A percentile compares a stretch with the other conserved stretches of the same genome.
Conservation (phyloP, 2,797 vertebrate species). For the Heterohyrax brucei region DNA sequence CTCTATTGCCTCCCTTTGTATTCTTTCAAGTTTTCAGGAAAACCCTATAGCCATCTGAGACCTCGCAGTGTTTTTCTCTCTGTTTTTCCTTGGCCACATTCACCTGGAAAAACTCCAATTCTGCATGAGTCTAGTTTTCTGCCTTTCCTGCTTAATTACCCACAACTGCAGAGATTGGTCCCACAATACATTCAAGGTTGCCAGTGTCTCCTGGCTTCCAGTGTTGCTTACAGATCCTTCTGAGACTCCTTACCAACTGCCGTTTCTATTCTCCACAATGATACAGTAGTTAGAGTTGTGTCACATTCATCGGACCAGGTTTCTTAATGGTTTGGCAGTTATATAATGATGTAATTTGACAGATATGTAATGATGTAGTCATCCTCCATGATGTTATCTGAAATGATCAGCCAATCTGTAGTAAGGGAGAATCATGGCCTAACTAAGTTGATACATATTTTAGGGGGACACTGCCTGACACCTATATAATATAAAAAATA, state of each 20-base stretch:
- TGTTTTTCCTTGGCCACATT: not conserved
- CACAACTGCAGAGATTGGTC: not conserved
- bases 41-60: conserved; percentile 15
- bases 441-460: no score
- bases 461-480: no score
- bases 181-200: not conserved
- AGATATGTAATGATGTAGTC: no score
- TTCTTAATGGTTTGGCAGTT: no score
- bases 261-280: not conserved
- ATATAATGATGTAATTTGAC: no score
- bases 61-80: not conserved
- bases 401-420: no score
- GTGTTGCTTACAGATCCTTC: not conserved
- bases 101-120: not conserved
- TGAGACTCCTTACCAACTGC: not conserved
- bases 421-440: no score
- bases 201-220: not conserved
- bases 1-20: not conserved
- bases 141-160: not conserved
- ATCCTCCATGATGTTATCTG: no score
- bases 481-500: no score
- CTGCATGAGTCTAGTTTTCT: not conserved
- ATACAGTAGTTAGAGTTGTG: no score
- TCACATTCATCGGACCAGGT: no score
- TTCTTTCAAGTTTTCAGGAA: conserved; percentile 42